phyloP scores from a whole-genome alignment of 2,888 invertebrate species.

The Drosophila nigritarsus region DNA sequence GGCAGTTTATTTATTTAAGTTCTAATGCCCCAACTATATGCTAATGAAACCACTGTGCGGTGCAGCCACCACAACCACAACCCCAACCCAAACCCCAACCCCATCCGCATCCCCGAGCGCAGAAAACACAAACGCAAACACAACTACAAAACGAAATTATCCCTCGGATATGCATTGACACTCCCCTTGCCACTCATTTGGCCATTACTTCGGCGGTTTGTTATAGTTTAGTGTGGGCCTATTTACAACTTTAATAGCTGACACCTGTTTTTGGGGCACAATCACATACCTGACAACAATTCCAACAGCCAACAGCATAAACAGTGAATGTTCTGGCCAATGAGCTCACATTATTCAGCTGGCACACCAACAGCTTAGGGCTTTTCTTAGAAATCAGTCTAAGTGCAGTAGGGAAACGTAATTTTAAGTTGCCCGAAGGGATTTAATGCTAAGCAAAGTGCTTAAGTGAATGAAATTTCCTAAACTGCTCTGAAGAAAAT shows the following conservation, averaged over 20 bases:
- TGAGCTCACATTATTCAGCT: slow-evolving; percentile 11
- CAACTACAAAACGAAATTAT: slow-evolving; percentile 17
- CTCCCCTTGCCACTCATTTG: slow-evolving; percentile 38
- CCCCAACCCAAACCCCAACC: not conserved
- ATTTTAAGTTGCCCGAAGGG: not conserved
- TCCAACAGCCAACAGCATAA: not conserved
- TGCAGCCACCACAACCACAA: slow-evolving; percentile 18
- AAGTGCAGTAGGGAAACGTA: not conserved
- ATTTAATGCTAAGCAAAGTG: not conserved
- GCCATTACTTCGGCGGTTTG: slow-evolving; percentile 36
- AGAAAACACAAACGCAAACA: slow-evolving; percentile 5
- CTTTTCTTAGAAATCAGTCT: slow-evolving; percentile 4
- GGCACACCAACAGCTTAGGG: slow-evolving; percentile 1
- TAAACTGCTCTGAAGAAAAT: not conserved
- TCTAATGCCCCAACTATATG: slow-evolving; percentile 69
- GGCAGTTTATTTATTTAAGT: slow-evolving; percentile 74
- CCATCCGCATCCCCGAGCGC: not conserved
- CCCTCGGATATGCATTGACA: slow-evolving; percentile 20
- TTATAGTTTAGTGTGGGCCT: slow-evolving; percentile 8
- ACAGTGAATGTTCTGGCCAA: not conserved
- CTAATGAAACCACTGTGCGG: slow-evolving; percentile 75
- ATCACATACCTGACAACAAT: slow-evolving; percentile 37
- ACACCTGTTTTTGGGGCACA: slow-evolving; percentile 60
- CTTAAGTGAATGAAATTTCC: slow-evolving; percentile 22
- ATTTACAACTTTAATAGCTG: slow-evolving; percentile 49